Evolutionary conservation across 2,797 vertebrate species (phyloP).

Genomic region (Erithacus rubecula): DNA sequence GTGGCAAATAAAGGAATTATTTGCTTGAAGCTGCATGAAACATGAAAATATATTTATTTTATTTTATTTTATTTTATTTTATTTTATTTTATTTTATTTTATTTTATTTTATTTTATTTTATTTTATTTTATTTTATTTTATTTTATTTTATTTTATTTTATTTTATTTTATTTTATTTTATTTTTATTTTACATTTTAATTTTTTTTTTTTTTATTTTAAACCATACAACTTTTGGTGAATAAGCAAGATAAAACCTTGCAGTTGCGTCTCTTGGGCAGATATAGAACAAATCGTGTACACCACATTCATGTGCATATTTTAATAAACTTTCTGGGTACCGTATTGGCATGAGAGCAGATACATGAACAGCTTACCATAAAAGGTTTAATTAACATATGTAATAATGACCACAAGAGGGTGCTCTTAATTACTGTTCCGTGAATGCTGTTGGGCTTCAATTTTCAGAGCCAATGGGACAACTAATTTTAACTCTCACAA

Average conservation of each 20-base stretch:
- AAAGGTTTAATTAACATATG: neutral
- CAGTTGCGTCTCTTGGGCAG: neutral
- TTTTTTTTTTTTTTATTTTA: neutral
- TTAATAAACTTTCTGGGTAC: neutral
- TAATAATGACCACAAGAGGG: constrained; percentile 37
- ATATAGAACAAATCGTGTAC: neutral
- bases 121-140: neutral
- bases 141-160: neutral
- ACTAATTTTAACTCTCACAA: neutral
- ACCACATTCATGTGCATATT: neutral
- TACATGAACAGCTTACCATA: too few relatives aligned
- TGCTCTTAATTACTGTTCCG: neutral
- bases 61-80: neutral
- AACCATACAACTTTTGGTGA: neutral
- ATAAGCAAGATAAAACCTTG: neutral
- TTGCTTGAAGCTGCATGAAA: neutral
- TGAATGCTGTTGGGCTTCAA: neutral
- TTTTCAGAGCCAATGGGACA: too few relatives aligned
- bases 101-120: neutral
- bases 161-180: neutral
- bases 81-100: neutral
- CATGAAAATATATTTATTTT: neutral
- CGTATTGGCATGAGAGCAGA: neutral
- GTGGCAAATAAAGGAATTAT: neutral
- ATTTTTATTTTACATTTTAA: too few relatives aligned